phyloP scores from a whole-genome alignment of 2,888 invertebrate species.

The Plagiodera versicolora region DNA sequence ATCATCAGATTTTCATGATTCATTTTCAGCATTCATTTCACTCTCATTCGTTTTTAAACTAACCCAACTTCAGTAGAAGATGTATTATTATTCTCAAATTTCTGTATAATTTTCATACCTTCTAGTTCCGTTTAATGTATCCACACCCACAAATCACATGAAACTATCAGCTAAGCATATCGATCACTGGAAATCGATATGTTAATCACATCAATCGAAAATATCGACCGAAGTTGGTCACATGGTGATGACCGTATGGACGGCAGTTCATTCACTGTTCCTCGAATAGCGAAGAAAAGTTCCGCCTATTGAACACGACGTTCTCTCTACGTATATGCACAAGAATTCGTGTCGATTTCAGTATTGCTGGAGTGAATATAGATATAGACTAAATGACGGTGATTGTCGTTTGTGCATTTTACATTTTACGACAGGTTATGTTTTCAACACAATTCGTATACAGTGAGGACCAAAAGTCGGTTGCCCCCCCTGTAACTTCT shows the following conservation, averaged over 20 bases:
- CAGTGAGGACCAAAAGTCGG: too few species aligned
- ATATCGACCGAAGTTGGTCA: constrained; percentile 2
- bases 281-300: constrained; percentile 14
- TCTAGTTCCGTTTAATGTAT: neutral
- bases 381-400: too few species aligned
- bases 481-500: too few species aligned
- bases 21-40: too few species aligned
- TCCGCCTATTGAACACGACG: constrained; percentile 10
- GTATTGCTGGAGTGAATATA: neutral
- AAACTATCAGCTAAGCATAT: constrained; percentile 17
- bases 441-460: too few species aligned
- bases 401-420: too few species aligned
- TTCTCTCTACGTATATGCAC: neutral
- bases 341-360: neutral
- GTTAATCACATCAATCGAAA: neutral
- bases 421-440: too few species aligned
- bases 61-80: too few species aligned
- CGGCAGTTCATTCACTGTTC: constrained; percentile 15
- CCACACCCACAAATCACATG: neutral
- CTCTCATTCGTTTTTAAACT: too few species aligned
- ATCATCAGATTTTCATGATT: too few species aligned
- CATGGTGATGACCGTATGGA: constrained; percentile 12
- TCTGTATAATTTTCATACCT: neutral
- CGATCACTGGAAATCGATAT: neutral
- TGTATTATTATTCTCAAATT: too few species aligned